Evolutionary conservation across 2,888 invertebrate genomes (phyloP).

Genomic region (Hololepta plana): DNA sequence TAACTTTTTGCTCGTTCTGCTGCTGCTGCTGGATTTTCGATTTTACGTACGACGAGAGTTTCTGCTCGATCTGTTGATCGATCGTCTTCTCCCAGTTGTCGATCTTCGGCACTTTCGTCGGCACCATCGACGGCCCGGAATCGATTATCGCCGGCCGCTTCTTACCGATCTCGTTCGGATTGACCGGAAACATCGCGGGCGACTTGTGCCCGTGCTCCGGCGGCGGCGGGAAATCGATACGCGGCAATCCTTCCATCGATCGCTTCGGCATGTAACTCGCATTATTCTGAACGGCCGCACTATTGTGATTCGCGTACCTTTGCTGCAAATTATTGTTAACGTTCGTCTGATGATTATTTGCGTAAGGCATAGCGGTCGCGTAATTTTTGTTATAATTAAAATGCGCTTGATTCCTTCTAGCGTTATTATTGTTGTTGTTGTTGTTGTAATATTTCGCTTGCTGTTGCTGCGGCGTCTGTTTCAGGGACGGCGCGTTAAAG

Average conservation of each 20-base stretch:
- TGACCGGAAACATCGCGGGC: not conserved
- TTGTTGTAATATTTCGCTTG: slow-evolving; percentile 27
- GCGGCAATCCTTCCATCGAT: slow-evolving; percentile 13
- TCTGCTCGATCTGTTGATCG: slow-evolving; percentile 36
- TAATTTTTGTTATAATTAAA: too few relatives aligned
- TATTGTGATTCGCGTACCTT: too few relatives aligned
- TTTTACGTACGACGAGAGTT: slow-evolving; percentile 25
- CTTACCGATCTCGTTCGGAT: slow-evolving; percentile 12
- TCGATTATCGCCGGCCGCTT: slow-evolving; percentile 13
- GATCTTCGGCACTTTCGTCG: slow-evolving; percentile 30
- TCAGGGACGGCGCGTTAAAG: slow-evolving; percentile 33
- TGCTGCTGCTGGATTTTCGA: too few relatives aligned
- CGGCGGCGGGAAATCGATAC: slow-evolving; percentile 17
- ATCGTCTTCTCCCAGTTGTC: slow-evolving; percentile 34
- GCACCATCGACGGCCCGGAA: slow-evolving; percentile 18
- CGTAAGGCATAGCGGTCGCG: too few relatives aligned
- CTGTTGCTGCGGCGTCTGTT: slow-evolving; percentile 10
- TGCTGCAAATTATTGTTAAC: too few relatives aligned
- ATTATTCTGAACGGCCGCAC: too few relatives aligned
- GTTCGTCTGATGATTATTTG: too few relatives aligned
- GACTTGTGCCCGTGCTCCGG: slow-evolving; percentile 2
- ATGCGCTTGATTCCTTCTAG: too few relatives aligned
- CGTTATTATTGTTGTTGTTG: slow-evolving; percentile 18
- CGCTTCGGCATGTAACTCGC: slow-evolving; percentile 8
- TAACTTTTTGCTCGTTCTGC: slow-evolving; percentile 6